These are phyloP conservation scores for Rhagophthalmus giganteus DNA, from an alignment of 2,888 invertebrate genomes.

Conservation along the genomic window DNA sequence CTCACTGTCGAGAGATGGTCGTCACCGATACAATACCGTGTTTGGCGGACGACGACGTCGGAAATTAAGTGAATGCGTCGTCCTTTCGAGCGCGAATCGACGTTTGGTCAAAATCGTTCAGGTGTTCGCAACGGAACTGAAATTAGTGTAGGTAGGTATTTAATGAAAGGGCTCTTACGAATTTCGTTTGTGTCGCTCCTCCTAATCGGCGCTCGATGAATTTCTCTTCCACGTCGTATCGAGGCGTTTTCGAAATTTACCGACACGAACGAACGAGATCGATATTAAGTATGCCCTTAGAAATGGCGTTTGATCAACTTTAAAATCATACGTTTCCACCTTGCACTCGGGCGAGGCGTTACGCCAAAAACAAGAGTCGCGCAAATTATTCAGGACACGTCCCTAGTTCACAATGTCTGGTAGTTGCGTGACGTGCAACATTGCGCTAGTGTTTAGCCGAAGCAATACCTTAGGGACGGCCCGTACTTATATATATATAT, in stretches of 20 bases:
- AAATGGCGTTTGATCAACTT: not conserved
- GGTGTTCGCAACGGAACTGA: constrained; percentile 7
- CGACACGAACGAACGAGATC: not conserved
- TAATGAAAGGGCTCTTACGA: constrained; percentile 13
- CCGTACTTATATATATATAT: too few species aligned
- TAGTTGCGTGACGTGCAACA: constrained; percentile 28
- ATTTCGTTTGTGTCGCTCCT: constrained; percentile 18
- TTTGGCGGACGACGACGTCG: not conserved
- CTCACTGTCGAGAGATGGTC: too few species aligned
- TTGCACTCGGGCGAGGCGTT: constrained; percentile 16
- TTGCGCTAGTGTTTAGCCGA: constrained; percentile 22
- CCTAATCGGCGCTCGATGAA: too few species aligned
- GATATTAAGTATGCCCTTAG: not conserved
- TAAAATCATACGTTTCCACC: constrained; percentile 17
- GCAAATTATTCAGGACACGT: constrained; percentile 30
- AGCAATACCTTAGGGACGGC: constrained; percentile 28
- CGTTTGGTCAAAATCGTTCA: constrained; percentile 4
- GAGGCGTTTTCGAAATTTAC: constrained; percentile 4
- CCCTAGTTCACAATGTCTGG: constrained; percentile 28
- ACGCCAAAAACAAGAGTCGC: constrained; percentile 15
- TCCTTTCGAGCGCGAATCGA: not conserved
- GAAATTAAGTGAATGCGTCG: not conserved
- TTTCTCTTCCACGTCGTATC: too few species aligned
- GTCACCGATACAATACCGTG: not conserved
- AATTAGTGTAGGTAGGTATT: constrained; percentile 13